Evolutionary conservation across 2,888 invertebrate genomes (phyloP), one percentile per base, ranked within the genome.

Genomic region (Catonia carolina): DNA sequence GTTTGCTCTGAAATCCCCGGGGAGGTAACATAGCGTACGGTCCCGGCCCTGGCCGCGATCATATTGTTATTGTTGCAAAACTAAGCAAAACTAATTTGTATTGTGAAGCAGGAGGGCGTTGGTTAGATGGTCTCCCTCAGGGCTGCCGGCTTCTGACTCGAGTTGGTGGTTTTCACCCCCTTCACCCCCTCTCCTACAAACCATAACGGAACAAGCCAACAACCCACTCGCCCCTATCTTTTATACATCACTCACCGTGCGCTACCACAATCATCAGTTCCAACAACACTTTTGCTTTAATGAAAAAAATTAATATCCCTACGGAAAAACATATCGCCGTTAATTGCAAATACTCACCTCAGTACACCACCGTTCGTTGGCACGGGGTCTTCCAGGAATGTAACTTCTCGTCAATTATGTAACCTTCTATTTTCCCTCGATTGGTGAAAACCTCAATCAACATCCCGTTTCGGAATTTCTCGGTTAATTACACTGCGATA

Each of bases 51-150:
- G 14, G 31, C 50, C 37, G 23, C 22, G 52, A 37, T 35, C 39
- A n/a, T 37, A 51, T 45, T 42, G 51, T 50, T 55, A 58, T 58
- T 58, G 58, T 58, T 58, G 49, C 53, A 39, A 48, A 58, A 58
- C 58, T 58, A 58, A 58, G 58, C 58, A 58, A 58, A 58, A 58
- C 58, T 58, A 58, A 58, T 58, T 58, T 58, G 58, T 58, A 53
- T 45, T 45, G 56, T 20, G 31, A 47, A 36, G 35, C 35, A 39
- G 45, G 39, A n/a, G 42, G n/a, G 37, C 45, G 36, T 22, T 47
- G 42, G 45, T 35, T 45, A 42, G 36, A 50, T 20, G 33, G 42
- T 23, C 27, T 45, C 45, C 35, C 33, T 17, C 31, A 42, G 42
- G 42, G 41, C 15, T 39, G 33, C 31, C 45, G 17, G 52, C 39